A percentile compares a stretch with the other conserved stretches of the same genome.
phyloP scores from a whole-genome alignment of 1,140 invertebrate genomes.

The Drosophila lowei region DNA sequence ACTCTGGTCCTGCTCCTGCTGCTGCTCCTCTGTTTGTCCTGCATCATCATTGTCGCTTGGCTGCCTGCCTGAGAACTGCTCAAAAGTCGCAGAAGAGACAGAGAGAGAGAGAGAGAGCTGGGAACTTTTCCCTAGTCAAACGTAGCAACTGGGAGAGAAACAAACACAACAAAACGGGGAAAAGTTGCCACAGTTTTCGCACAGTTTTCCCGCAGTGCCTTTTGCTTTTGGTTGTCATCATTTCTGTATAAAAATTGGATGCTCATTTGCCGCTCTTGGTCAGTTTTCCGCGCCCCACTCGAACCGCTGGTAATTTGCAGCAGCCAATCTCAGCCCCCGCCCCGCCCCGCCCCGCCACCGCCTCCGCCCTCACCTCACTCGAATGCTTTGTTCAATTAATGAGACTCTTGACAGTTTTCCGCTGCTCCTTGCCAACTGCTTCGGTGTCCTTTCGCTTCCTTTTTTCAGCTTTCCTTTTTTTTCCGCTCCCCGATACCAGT shows the following conservation, averaged over 20 bases:
- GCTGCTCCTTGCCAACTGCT: conserved; percentile 45
- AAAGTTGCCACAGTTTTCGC: conserved; percentile 72
- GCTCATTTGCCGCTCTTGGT: conserved; percentile 70
- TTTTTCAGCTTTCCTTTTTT: conserved; percentile 29
- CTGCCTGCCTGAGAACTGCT: conserved; percentile 65
- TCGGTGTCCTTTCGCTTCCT: conserved; percentile 34
- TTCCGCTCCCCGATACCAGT: conserved; percentile 15
- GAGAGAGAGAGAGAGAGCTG: neutral
- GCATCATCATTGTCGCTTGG: conserved; percentile 79
- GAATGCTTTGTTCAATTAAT: conserved; percentile 82
- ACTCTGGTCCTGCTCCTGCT: neutral
- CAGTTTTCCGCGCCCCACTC: conserved; percentile 41
- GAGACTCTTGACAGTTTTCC: conserved; percentile 82
- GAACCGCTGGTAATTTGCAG: conserved; percentile 68
- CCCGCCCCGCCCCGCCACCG: neutral
- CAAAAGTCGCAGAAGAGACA: conserved; percentile 58
- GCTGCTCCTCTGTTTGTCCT: conserved; percentile 42
- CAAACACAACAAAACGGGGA: conserved; percentile 52
- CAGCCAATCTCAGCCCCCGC: conserved; percentile 37
- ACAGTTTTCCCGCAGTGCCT: conserved; percentile 13
- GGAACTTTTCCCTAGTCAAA: conserved; percentile 41
- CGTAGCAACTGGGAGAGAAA: conserved; percentile 44
- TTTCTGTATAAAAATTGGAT: conserved; percentile 70
- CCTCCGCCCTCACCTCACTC: conserved; percentile 43
- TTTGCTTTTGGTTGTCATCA: conserved; percentile 50